Evolutionary conservation across 2,797 vertebrate genomes (phyloP).

Genomic region (Urophycis tenuis): DNA sequence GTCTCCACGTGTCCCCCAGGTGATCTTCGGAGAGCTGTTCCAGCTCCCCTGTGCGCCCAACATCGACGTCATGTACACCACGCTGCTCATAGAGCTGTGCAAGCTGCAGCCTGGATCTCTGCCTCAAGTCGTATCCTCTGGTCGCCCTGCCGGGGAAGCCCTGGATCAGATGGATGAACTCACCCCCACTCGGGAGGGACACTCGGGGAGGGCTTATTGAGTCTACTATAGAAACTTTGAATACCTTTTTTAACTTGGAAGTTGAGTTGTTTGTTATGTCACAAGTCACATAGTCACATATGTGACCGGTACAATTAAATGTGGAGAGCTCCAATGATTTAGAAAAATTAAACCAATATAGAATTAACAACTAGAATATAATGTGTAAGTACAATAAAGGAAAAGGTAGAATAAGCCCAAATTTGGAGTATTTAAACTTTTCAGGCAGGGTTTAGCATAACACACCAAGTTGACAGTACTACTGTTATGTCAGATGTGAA

Average conservation of each 20-base stretch:
- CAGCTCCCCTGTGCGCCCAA: conserved; percentile 86
- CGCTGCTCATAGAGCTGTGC: conserved; percentile 94
- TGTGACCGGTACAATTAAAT: too few relatives aligned
- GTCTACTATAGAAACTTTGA: too few relatives aligned
- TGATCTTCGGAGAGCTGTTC: conserved; percentile 93
- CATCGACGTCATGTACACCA: conserved; percentile 94
- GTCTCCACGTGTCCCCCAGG: conserved; percentile 58
- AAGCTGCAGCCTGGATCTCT: conserved; percentile 96
- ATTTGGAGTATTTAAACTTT: background rate
- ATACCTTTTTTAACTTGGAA: too few relatives aligned
- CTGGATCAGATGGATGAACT: background rate
- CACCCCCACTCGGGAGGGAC: too few relatives aligned
- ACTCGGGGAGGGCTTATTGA: too few relatives aligned
- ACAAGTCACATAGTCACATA: too few relatives aligned
- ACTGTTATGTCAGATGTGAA: background rate
- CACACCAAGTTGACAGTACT: background rate
- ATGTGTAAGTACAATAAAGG: background rate
- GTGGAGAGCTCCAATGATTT: too few relatives aligned
- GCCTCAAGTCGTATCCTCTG: conserved; percentile 97
- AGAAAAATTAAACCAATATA: background rate
- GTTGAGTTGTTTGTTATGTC: too few relatives aligned
- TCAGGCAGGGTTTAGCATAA: background rate
- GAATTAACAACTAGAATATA: background rate
- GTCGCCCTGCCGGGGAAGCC: background rate
- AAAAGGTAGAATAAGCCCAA: background rate